These are phyloP conservation scores for Pegoplata infirma DNA, from an alignment of 2,888 invertebrate species.

Conservation along the genomic window DNA sequence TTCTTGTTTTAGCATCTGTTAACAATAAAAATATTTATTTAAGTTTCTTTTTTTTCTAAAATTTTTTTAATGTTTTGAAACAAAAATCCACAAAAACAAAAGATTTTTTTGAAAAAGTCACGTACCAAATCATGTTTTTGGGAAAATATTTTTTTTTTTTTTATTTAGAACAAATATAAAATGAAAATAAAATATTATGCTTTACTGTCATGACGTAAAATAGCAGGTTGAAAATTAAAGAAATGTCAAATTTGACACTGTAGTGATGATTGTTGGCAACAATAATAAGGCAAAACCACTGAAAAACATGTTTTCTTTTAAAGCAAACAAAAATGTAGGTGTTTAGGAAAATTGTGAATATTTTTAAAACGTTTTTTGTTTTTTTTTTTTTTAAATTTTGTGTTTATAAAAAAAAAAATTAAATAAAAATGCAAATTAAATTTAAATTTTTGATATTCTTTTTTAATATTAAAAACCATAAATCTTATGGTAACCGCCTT, in stretches of 20 bases:
- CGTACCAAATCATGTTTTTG: slow-evolving; percentile 48
- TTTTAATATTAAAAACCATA: slow-evolving; percentile 29
- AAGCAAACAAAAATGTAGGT: slow-evolving; percentile 19
- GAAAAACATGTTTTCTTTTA: no score
- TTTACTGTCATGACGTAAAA: slow-evolving; percentile 9
- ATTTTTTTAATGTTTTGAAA: slow-evolving; percentile 3
- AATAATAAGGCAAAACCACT: no score
- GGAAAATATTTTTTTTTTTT: slow-evolving; percentile 5
- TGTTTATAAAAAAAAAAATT: not conserved
- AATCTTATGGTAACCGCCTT: slow-evolving; percentile 42
- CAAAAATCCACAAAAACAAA: slow-evolving; percentile 9
- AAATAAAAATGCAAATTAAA: not conserved
- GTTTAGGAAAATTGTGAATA: slow-evolving; percentile 8
- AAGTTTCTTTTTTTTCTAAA: slow-evolving; percentile 17
- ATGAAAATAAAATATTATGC: slow-evolving; percentile 13
- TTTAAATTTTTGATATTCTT: slow-evolving; percentile 10
- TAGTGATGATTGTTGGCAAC: not conserved
- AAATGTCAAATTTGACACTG: slow-evolving; percentile 6
- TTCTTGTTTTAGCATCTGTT: slow-evolving; percentile 48
- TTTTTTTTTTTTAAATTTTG: not conserved
- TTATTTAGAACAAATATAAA: slow-evolving; percentile 16
- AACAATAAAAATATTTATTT: slow-evolving; percentile 59
- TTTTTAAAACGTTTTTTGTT: not conserved
- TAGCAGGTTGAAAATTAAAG: slow-evolving; percentile 41
- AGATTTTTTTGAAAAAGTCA: slow-evolving; percentile 55